These are phyloP conservation scores for Picathartes gymnocephalus DNA, from an alignment of 2,113 vertebrate species.

Conservation along the genomic window DNA sequence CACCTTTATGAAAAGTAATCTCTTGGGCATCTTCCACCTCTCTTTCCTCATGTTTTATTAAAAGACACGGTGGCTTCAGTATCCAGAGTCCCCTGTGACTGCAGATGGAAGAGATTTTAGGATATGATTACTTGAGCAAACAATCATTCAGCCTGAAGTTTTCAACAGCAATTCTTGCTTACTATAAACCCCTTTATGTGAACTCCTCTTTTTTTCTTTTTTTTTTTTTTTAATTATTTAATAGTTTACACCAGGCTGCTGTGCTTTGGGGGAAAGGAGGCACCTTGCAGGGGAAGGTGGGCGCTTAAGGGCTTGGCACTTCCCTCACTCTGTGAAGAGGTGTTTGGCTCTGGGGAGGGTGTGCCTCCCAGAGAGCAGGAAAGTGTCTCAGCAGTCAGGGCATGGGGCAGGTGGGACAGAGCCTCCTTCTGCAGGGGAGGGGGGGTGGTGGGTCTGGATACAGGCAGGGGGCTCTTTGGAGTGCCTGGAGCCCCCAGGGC, in stretches of 20 bases:
- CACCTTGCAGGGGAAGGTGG: fast-evolving
- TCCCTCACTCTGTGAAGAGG: fast-evolving
- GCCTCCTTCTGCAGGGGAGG: fast-evolving
- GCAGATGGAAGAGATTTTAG: not conserved
- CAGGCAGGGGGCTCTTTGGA: fast-evolving
- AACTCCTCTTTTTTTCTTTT: not conserved
- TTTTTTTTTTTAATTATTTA: not conserved
- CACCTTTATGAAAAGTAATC: not conserved
- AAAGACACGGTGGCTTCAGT: fast-evolving
- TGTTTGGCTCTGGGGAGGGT: fast-evolving
- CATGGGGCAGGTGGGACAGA: fast-evolving
- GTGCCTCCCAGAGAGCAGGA: fast-evolving
- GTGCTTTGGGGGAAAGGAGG: fast-evolving
- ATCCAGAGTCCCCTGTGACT: not conserved
- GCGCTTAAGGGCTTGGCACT: fast-evolving
- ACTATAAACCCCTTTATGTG: not conserved
- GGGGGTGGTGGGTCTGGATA: fast-evolving
- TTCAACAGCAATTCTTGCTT: not conserved
- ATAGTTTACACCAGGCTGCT: fast-evolving
- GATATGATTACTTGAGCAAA: not conserved
- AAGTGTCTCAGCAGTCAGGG: fast-evolving
- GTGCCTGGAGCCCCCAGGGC: not conserved
- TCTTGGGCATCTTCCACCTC: fast-evolving
- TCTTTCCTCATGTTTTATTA: not conserved
- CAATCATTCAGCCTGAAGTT: not conserved